A percentile compares a stretch with the other conserved stretches of the same genome.
Evolutionary conservation across 1,140 invertebrate species (phyloP).

Genomic region (Drosophila mojavensis): DNA sequence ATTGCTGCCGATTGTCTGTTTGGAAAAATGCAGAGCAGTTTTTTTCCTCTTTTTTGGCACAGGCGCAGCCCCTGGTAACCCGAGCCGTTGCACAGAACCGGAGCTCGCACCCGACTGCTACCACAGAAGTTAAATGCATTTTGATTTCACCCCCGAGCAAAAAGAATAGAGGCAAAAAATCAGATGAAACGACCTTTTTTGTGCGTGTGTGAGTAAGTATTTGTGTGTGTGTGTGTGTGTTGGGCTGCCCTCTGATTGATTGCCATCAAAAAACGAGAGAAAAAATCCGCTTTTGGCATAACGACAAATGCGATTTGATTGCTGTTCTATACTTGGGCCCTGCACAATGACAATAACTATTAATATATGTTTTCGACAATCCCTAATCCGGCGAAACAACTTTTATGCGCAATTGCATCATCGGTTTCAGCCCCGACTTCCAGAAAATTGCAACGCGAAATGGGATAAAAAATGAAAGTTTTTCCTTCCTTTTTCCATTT

Average conservation of each 20-base stretch:
- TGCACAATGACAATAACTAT: constrained; percentile 54
- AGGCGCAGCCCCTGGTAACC: constrained; percentile 45
- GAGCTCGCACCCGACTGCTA: constrained; percentile 38
- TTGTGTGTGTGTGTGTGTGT: constrained; percentile 23
- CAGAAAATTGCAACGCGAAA: constrained; percentile 31
- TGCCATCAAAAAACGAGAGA: constrained; percentile 59
- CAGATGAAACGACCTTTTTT: constrained; percentile 46
- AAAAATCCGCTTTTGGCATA: constrained; percentile 70
- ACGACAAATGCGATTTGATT: constrained; percentile 79
- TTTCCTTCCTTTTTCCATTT: constrained; percentile 44
- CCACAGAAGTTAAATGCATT: constrained; percentile 79
- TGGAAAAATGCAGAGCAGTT: constrained; percentile 3
- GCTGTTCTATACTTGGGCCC: constrained; percentile 50
- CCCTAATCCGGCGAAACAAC: constrained; percentile 55
- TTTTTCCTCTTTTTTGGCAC: constrained; percentile 19
- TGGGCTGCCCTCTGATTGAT: constrained; percentile 68
- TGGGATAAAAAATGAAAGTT: constrained; percentile 37
- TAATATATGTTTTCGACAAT: constrained; percentile 79
- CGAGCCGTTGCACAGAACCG: constrained; percentile 15
- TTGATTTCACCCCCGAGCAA: constrained; percentile 68
- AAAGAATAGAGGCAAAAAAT: constrained; percentile 48
- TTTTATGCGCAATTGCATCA: constrained; percentile 69
- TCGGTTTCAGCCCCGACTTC: constrained; percentile 24
- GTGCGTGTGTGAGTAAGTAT: background rate
- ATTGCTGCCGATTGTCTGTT: background rate